Percentiles rank a stretch among this genome's conserved stretches.
phyloP scores from a whole-genome alignment of 1,140 invertebrate species.

The Carcinoscorpius rotundicauda region DNA sequence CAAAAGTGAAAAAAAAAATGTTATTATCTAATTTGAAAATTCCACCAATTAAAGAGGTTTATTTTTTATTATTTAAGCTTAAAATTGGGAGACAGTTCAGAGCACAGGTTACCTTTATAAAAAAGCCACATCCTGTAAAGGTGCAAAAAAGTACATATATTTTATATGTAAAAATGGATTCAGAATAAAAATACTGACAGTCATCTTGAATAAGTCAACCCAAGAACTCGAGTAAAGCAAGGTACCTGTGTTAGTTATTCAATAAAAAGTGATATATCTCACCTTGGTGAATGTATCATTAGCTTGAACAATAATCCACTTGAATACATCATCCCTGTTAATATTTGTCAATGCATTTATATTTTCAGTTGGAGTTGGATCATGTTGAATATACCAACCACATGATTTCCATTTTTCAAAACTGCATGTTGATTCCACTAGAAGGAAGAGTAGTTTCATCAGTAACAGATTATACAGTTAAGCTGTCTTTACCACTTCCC shows the following conservation, averaged over 20 bases:
- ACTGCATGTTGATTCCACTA: constrained; percentile 10
- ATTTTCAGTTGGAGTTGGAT: not conserved
- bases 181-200: no score
- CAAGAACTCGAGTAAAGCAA: no score
- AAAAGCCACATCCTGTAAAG: not conserved
- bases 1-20: no score
- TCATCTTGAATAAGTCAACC: no score
- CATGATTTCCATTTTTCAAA: constrained; percentile 11
- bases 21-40: no score
- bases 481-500: no score
- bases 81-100: no score
- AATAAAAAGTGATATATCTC: not conserved
- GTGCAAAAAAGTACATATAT: not conserved
- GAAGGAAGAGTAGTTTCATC: not conserved
- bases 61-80: no score
- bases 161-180: no score
- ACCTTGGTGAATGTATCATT: constrained; percentile 10
- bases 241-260: no score
- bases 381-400: constrained; percentile 10
- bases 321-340: constrained; percentile 4
- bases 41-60: no score
- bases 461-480: no score
- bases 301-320: constrained; percentile 13
- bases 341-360: not conserved
- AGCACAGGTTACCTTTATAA: not conserved